Percentiles rank a stretch among this genome's conserved stretches.
phyloP scores from a whole-genome alignment of 37 sponge, comb jelly and placozoan species.

The Ianthella basta region DNA sequence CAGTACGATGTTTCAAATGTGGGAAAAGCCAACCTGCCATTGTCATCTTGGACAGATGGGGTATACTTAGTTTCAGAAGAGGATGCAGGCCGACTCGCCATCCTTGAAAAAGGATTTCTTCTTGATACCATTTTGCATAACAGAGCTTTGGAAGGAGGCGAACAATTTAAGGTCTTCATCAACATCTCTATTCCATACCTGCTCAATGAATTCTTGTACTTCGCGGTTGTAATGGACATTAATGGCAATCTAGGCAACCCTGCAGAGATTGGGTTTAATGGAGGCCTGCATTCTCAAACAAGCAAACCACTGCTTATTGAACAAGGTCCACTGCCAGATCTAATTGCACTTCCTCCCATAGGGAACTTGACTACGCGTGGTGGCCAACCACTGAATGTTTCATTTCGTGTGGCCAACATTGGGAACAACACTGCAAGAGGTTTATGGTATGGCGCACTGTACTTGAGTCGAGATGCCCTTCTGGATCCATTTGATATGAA shows the following conservation, averaged over 20 bases:
- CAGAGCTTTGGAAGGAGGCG: not conserved
- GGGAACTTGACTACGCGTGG: not conserved
- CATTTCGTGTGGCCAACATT: slow-evolving; percentile 8
- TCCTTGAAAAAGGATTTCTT: not conserved
- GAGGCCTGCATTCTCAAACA: not conserved
- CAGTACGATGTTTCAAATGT: slow-evolving; percentile 14
- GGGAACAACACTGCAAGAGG: slow-evolving; percentile 18
- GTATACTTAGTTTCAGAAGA: not conserved
- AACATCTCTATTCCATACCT: slow-evolving; percentile 11
- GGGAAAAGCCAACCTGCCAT: slow-evolving; percentile 7
- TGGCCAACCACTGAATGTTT: slow-evolving; percentile 19
- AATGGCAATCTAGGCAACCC: slow-evolving; percentile 27
- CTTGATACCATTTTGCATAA: slow-evolving; percentile 17
- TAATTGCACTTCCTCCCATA: slow-evolving; percentile 1
- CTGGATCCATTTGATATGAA: slow-evolving; percentile 52
- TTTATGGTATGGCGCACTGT: slow-evolving; percentile 33
- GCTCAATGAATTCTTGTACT: slow-evolving; percentile 8
- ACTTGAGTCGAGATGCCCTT: slow-evolving; percentile 21
- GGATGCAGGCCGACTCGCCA: not conserved
- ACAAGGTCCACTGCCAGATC: slow-evolving; percentile 33
- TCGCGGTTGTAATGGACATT: slow-evolving; percentile 24
- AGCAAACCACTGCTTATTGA: not conserved
- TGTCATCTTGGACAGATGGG: slow-evolving; percentile 23
- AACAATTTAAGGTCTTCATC: not conserved
- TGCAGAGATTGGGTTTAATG: not conserved